Conservation (phyloP, 2,797 vertebrate species). For the Malurus splendens region DNA sequence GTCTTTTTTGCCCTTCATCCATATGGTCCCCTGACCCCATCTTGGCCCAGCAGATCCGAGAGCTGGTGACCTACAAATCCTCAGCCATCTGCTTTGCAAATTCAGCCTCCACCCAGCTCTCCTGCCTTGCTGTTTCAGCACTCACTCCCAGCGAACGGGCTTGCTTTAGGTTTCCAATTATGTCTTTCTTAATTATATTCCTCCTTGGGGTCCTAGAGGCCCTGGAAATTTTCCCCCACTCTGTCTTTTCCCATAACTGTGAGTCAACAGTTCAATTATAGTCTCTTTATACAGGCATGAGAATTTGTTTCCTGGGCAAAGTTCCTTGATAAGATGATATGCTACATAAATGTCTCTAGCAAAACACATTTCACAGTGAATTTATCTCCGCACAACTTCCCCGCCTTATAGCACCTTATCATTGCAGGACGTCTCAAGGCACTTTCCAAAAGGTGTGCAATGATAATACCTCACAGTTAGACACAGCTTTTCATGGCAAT, state of each 20-base stretch:
- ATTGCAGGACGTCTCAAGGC: conserved; percentile 55
- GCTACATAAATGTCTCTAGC: conserved; percentile 60
- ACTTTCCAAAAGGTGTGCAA: conserved; percentile 63
- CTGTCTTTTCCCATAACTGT: conserved; percentile 39
- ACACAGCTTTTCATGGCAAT: conserved; percentile 31
- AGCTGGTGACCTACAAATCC: conserved; percentile 57
- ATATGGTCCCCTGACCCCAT: conserved; percentile 41
- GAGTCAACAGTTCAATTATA: conserved; percentile 58
- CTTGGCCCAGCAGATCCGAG: conserved; percentile 26
- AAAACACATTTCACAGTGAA: conserved; percentile 62
- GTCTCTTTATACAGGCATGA: conserved; percentile 38
- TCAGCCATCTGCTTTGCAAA: conserved; percentile 56
- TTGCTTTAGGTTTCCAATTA: conserved; percentile 44
- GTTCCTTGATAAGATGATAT: conserved; percentile 59
- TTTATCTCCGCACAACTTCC: conserved; percentile 64
- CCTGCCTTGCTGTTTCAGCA: conserved; percentile 39
- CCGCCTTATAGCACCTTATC: conserved; percentile 58
- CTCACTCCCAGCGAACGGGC: background rate
- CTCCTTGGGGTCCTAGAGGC: conserved; percentile 36
- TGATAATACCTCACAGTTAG: conserved; percentile 61
- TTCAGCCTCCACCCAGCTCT: background rate
- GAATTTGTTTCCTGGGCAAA: conserved; percentile 61
- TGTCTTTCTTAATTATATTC: conserved; percentile 56
- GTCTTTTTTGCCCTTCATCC: conserved; percentile 48
- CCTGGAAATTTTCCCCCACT: conserved; percentile 23